Conservation (phyloP, 92 coral and sea anemone genomes). For the Hydrozoanthus gracilis region DNA sequence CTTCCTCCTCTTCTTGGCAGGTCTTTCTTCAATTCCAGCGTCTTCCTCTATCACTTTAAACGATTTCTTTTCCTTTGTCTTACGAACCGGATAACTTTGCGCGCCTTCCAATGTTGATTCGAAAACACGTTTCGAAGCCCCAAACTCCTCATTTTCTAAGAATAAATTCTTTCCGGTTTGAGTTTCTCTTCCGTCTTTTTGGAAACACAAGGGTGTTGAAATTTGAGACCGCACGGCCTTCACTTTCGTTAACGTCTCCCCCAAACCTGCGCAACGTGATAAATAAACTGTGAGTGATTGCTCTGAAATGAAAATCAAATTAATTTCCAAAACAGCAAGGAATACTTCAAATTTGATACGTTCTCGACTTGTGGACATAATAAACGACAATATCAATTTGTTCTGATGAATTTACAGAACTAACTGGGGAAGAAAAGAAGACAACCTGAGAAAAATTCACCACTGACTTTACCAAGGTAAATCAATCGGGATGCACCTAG, state of each 20-base stretch:
- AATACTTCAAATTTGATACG: not conserved
- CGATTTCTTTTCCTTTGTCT: conserved; percentile 23
- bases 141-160: conserved; percentile 37
- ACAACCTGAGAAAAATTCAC: conserved; percentile 20
- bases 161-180: conserved; percentile 34
- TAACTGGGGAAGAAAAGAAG: not conserved
- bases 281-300: conserved; percentile 10
- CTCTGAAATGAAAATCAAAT: conserved; percentile 19
- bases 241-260: conserved; percentile 19
- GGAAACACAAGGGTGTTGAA: conserved; percentile 2
- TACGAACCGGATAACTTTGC: not conserved
- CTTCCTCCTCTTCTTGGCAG: conserved; percentile 29
- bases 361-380: not conserved
- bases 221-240: conserved; percentile 15
- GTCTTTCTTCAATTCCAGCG: not conserved
- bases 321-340: conserved; percentile 11
- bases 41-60: conserved; percentile 24
- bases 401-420: not conserved
- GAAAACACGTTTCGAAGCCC: conserved; percentile 11
- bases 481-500: not conserved
- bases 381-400: not conserved
- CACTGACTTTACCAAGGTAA: conserved; percentile 27
- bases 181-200: conserved; percentile 12
- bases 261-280: conserved; percentile 37
- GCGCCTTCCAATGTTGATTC: conserved; percentile 36